Percentiles rank a stretch among this genome's conserved stretches.
Evolutionary conservation across 2,888 invertebrate species (phyloP).

Genomic region (Unio delphinus): DNA sequence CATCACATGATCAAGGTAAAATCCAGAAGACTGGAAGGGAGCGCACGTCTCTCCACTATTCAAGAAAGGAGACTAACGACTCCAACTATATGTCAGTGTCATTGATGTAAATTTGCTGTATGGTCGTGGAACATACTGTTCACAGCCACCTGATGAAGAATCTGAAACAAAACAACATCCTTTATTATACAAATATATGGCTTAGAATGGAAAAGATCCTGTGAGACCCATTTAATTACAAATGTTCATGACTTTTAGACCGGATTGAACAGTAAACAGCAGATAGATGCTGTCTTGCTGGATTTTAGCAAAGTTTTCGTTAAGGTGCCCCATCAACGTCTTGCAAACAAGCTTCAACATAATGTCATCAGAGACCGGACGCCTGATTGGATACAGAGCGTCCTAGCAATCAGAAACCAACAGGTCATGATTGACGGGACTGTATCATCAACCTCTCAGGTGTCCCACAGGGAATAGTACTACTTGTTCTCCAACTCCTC

Average conservation of each 20-base stretch:
- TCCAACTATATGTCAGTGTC: not conserved
- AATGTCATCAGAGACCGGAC: no score
- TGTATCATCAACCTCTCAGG: no score
- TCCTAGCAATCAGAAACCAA: no score
- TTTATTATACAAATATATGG: not conserved
- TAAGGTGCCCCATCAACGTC: no score
- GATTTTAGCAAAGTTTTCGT: not conserved
- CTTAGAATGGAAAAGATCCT: not conserved
- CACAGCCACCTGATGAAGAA: not conserved
- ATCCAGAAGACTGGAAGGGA: not conserved
- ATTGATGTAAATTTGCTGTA: not conserved
- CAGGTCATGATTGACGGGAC: no score
- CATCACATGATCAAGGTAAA: not conserved
- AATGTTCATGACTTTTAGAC: not conserved
- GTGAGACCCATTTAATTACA: not conserved
- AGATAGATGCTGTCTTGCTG: not conserved
- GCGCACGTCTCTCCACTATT: not conserved
- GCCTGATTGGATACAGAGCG: no score
- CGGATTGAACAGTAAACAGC: not conserved
- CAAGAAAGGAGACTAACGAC: not conserved
- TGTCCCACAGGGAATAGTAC: no score
- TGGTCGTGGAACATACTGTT: not conserved
- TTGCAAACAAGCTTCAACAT: no score
- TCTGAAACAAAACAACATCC: not conserved
- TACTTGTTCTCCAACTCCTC: no score